phyloP scores from a whole-genome alignment of 2,113 vertebrate species.

The Lamprotornis superbus region DNA sequence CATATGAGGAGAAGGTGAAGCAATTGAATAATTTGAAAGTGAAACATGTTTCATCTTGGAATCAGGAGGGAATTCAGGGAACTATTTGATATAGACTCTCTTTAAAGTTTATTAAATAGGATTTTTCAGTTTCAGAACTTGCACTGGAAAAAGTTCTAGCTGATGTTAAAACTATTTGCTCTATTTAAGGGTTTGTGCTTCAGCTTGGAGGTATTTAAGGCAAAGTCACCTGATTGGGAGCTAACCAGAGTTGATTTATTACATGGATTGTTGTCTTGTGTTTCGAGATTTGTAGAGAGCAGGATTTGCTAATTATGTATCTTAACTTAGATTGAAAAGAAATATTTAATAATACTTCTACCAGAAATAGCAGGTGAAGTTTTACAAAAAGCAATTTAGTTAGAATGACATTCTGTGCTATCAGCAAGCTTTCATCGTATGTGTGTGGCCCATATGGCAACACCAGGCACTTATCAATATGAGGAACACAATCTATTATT shows the following conservation, averaged over 20 bases:
- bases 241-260: background rate
- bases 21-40: background rate
- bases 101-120: background rate
- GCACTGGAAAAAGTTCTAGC: background rate
- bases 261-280: background rate
- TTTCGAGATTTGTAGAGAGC: background rate
- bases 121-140: background rate
- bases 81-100: background rate
- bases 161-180: background rate
- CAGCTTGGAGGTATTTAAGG: background rate
- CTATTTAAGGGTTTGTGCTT: background rate
- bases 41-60: background rate
- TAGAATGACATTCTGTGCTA: background rate
- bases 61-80: slow-evolving; percentile 13
- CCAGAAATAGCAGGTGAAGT: background rate
- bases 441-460: background rate
- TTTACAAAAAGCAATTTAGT: background rate
- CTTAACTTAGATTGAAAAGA: background rate
- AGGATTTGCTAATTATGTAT: background rate
- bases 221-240: background rate
- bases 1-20: slow-evolving; percentile 10
- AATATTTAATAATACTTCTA: background rate
- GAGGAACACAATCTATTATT: background rate
- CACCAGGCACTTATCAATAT: fast-evolving
- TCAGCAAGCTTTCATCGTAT: background rate